Conservation (phyloP, 2,113 vertebrate genomes). For the Alouatta palliata region DNA sequence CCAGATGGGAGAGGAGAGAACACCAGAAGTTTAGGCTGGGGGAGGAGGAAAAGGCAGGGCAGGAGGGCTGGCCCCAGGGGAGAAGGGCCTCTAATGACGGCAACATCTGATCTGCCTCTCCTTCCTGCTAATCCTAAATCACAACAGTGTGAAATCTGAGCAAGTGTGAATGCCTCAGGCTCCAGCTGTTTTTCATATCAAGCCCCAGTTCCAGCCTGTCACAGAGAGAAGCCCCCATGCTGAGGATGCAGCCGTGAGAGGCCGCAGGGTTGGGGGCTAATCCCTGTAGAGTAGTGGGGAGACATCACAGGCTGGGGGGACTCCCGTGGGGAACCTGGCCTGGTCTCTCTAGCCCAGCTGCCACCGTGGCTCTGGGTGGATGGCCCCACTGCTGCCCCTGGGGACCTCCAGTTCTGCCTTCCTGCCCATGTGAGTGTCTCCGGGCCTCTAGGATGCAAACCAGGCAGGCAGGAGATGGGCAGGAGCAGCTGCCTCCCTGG, state of each 20-base stretch:
- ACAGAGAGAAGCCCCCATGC: not conserved
- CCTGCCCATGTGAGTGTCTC: not conserved
- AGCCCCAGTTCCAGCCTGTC: not conserved
- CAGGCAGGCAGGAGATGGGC: conserved; percentile 13
- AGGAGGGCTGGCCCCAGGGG: not conserved
- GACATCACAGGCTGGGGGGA: too few species aligned
- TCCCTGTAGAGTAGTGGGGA: not conserved
- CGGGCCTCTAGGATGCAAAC: not conserved
- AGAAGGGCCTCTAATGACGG: not conserved
- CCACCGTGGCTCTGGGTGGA: fast-evolving
- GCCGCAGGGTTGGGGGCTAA: fast-evolving
- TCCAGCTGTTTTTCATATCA: conserved; percentile 69
- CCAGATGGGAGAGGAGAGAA: not conserved
- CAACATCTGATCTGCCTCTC: conserved; percentile 56
- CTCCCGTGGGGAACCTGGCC: not conserved
- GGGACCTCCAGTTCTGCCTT: not conserved
- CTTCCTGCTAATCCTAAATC: conserved; percentile 68
- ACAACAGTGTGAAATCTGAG: conserved; percentile 71
- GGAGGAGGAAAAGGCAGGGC: conserved; percentile 3
- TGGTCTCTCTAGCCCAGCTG: not conserved
- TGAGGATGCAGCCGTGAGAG: not conserved
- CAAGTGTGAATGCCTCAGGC: conserved; percentile 48
- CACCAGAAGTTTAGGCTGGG: not conserved
- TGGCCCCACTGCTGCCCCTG: fast-evolving
- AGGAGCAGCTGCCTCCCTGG: conserved; percentile 41